Conservation (phyloP, 2,797 vertebrate genomes). For the Smutsia gigantea region DNA sequence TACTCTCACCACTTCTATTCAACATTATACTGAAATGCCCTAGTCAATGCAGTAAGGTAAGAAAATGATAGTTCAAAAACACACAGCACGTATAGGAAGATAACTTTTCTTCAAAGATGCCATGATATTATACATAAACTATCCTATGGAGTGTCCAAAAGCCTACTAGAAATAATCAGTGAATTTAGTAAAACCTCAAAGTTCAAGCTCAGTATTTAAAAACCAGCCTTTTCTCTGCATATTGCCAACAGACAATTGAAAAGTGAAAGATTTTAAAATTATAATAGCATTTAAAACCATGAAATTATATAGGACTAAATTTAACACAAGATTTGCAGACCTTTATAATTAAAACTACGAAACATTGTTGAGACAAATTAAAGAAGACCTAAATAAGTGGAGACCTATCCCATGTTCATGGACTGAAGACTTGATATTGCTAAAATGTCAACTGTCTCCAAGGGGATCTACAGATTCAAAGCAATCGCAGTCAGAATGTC, state of each 20-base stretch:
- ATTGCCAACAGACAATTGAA: neutral
- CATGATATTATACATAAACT: neutral
- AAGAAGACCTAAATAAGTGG: neutral
- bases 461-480: neutral
- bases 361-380: neutral
- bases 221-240: neutral
- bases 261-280: neutral
- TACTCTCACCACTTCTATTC: neutral
- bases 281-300: neutral
- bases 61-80: neutral
- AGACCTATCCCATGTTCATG: neutral
- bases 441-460: neutral
- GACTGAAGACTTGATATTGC: neutral
- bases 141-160: neutral
- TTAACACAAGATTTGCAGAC: neutral
- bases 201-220: neutral
- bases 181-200: neutral
- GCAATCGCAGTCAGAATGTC: neutral
- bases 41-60: neutral
- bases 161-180: neutral
- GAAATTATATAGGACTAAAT: neutral
- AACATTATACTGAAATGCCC: neutral
- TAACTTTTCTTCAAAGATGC: constrained; percentile 11
- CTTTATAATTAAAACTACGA: neutral
- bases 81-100: neutral